Conservation (phyloP, 2,888 invertebrate genomes). For the Lithophane semibrunnea region DNA sequence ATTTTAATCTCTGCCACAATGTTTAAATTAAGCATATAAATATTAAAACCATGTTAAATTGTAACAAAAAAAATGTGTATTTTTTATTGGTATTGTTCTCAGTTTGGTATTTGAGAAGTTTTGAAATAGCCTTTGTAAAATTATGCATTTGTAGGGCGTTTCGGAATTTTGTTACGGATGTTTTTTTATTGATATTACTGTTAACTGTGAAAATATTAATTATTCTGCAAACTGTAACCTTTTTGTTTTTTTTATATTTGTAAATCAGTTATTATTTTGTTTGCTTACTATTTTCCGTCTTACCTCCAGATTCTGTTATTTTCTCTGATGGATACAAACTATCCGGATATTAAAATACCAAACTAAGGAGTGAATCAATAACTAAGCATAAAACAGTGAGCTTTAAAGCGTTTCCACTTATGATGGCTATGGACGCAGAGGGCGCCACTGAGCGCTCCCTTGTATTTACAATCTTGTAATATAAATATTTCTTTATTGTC, state of each 20-base stretch:
- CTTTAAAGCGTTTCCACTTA: slow-evolving; percentile 68
- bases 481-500: slow-evolving; percentile 62
- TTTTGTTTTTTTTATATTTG: no score
- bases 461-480: slow-evolving; percentile 64
- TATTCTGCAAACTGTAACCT: no score
- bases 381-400: slow-evolving; percentile 55
- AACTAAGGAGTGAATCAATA: slow-evolving; percentile 40
- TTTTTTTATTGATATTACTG: background rate
- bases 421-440: slow-evolving; percentile 59
- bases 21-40: slow-evolving; percentile 40
- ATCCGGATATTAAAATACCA: slow-evolving; percentile 15
- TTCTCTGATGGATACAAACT: background rate
- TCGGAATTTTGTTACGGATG: background rate
- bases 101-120: slow-evolving; percentile 31
- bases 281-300: background rate
- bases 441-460: slow-evolving; percentile 46
- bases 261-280: background rate
- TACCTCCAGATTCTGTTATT: background rate
- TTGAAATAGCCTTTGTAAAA: background rate
- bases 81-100: slow-evolving; percentile 27
- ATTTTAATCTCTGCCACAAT: slow-evolving; percentile 5
- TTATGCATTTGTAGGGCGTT: background rate
- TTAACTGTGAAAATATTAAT: background rate
- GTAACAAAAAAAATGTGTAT: slow-evolving; percentile 52
- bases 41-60: slow-evolving; percentile 52